phyloP scores from a whole-genome alignment of 2,888 invertebrate species.

The Aquatica leii region DNA sequence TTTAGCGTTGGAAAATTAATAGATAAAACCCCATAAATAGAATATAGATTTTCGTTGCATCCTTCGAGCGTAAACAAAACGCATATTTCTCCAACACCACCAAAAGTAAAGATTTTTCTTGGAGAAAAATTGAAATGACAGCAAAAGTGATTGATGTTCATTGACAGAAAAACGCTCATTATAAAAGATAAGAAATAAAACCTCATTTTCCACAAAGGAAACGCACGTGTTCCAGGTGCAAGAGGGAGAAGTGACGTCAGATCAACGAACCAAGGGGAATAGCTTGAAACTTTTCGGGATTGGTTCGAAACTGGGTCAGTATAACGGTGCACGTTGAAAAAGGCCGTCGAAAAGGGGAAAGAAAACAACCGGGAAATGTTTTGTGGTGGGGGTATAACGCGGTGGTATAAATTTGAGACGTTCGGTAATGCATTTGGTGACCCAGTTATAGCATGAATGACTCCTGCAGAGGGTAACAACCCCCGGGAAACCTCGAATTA shows the following conservation, averaged over 20 bases:
- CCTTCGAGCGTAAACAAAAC: too few species aligned
- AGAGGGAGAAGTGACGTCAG: conserved; percentile 52
- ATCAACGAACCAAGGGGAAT: conserved; percentile 24
- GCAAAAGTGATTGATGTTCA: background rate
- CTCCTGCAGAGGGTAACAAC: conserved; percentile 58
- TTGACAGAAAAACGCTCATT: background rate
- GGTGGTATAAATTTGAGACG: conserved; percentile 39
- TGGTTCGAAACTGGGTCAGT: conserved; percentile 38
- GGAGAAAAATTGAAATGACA: too few species aligned
- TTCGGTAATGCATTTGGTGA: conserved; percentile 54
- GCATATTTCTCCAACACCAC: too few species aligned
- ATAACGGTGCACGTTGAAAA: conserved; percentile 30
- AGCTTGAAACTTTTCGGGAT: conserved; percentile 37
- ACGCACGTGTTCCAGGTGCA: conserved; percentile 55
- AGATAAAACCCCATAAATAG: too few species aligned
- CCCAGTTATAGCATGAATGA: conserved; percentile 56
- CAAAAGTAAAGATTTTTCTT: too few species aligned
- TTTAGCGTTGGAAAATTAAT: conserved; percentile 24
- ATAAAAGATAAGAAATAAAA: conserved; percentile 24
- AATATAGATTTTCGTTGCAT: too few species aligned
- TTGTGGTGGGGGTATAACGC: conserved; percentile 39
- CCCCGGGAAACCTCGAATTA: conserved; percentile 56
- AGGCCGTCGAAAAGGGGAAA: conserved; percentile 41
- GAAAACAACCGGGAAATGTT: conserved; percentile 41
- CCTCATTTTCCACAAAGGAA: conserved; percentile 45